Evolutionary conservation across 2,113 vertebrate species (phyloP), one percentile per base, ranked within the genome.

Genomic region (Todiramphus chloris): DNA sequence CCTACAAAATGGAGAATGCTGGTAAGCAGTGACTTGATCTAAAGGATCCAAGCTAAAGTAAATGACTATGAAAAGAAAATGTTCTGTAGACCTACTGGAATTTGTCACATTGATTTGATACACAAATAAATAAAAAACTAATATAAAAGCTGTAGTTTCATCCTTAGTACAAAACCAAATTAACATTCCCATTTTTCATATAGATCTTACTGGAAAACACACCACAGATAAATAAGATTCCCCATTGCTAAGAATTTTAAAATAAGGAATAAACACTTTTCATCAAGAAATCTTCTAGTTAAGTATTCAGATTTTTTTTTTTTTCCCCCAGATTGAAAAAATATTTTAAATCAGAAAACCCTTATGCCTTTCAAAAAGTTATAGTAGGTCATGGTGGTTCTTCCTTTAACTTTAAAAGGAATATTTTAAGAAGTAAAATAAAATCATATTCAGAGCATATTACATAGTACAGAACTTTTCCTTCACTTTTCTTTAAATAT

Each of bases 151-250:
- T 43, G 2, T 48, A 30, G 73, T 69, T 31, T 82, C 5, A 35
- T 27, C 8, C 63, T 87, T 48, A 20, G 20, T 63, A 72, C 12
- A 35, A 83, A 59, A 37, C 2, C 11, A 48, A 64, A 43, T 24
- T 46, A 58, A 19, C 1, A 0, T 43, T 59, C 3, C 1, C 1
- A 13, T 46, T 74, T 64, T 62, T 58, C 43, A 68, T 8, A n/a
- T 5, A 50, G 53, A 68, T 18, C 1, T 41, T 39, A 60, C 68
- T 35, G 41, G 31, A 8, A 31, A 39, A 59, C 69, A 39, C 25
- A 19, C 3, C 6, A 48, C 4, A 5, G 3, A 56, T 23, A 70
- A 56, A 17, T 25, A 21, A n/a, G 3, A 41, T 51, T 77, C 6
- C 14, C 16, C 4, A 25, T 55, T 44, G 6, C 2, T 68, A 72